Conservation (phyloP, 2,797 vertebrate species). For the Strix occidentalis region DNA sequence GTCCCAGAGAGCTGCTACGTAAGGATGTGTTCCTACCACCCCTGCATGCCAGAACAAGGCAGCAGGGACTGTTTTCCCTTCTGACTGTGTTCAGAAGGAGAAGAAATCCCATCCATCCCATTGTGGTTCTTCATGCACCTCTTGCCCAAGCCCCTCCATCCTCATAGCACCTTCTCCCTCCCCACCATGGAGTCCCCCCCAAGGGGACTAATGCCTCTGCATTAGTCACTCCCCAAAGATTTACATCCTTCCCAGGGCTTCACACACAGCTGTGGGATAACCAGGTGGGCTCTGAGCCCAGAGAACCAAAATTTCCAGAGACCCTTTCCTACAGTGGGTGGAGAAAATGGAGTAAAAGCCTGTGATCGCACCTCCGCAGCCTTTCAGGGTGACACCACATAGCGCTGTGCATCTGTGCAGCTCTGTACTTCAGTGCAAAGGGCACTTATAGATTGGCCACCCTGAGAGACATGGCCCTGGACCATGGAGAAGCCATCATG, state of each 20-base stretch:
- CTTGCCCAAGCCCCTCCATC: neutral
- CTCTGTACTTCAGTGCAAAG: neutral
- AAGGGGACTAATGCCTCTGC: neutral
- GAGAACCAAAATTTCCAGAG: neutral
- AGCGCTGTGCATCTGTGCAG: neutral
- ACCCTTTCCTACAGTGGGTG: neutral
- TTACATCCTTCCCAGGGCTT: neutral
- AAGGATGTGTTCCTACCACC: neutral
- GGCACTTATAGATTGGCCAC: neutral
- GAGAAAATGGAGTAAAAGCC: neutral
- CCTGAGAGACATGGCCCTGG: neutral
- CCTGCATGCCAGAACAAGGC: neutral
- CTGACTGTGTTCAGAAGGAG: neutral
- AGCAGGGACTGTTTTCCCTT: neutral
- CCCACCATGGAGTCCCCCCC: neutral
- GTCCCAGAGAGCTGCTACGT: neutral
- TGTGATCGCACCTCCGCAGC: neutral
- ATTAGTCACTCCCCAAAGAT: neutral
- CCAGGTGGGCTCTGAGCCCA: neutral
- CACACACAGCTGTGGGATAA: neutral
- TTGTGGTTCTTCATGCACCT: neutral
- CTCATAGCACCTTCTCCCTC: neutral
- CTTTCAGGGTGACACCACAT: neutral
- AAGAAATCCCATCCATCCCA: neutral
- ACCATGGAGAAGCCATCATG: neutral